These are phyloP conservation scores for Gari tellinella DNA, from an alignment of 2,888 invertebrate genomes.

Conservation along the genomic window DNA sequence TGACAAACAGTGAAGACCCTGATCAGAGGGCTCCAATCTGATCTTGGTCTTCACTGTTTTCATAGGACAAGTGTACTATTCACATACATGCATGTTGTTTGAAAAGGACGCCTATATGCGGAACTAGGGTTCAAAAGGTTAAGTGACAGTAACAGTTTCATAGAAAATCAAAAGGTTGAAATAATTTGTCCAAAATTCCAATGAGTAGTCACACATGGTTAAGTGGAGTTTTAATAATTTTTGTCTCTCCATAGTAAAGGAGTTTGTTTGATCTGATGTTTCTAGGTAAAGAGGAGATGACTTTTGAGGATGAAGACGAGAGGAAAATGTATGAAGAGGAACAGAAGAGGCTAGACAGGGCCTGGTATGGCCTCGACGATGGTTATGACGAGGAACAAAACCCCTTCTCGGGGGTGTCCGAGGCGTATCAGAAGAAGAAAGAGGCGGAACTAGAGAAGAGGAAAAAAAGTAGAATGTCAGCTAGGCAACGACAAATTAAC, in stretches of 20 bases:
- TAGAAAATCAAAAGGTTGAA: too few species aligned
- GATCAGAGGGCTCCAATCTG: too few species aligned
- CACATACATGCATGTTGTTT: too few species aligned
- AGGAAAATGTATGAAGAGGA: slow-evolving; percentile 82
- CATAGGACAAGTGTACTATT: too few species aligned
- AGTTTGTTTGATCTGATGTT: not conserved
- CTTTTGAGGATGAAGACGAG: slow-evolving; percentile 87
- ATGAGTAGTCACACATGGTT: too few species aligned
- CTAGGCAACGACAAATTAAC: slow-evolving; percentile 98
- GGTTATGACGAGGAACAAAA: slow-evolving; percentile 91
- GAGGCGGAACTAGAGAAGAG: slow-evolving; percentile 96
- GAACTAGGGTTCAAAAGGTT: too few species aligned
- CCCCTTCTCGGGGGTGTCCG: slow-evolving; percentile 93
- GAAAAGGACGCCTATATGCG: too few species aligned
- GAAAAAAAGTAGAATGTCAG: slow-evolving; percentile 96
- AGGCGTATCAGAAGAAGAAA: slow-evolving; percentile 96
- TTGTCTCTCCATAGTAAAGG: not conserved
- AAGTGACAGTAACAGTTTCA: too few species aligned
- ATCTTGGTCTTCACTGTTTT: too few species aligned
- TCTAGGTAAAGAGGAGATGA: slow-evolving; percentile 57
- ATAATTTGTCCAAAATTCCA: not conserved
- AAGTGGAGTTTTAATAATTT: too few species aligned
- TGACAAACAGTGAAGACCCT: too few species aligned
- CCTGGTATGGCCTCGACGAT: slow-evolving; percentile 99
- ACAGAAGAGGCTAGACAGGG: slow-evolving; percentile 89